These are phyloP conservation scores for Alcis repandata DNA, from an alignment of 2,888 invertebrate genomes.

Conservation along the genomic window DNA sequence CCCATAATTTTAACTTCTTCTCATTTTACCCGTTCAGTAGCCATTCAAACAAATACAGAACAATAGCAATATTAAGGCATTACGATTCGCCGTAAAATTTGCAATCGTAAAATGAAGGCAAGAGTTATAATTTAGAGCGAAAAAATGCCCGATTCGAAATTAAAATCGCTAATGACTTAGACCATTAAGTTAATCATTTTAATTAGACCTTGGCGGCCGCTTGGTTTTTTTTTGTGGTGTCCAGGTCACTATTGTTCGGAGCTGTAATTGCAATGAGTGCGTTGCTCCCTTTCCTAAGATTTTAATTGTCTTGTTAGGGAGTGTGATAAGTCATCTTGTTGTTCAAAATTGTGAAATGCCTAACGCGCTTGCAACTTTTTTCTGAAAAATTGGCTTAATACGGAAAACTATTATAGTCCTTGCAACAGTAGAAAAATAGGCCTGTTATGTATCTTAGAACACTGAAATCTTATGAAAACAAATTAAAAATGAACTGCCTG, in stretches of 20 bases:
- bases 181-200: slow-evolving; percentile 87
- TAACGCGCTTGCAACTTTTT: no score
- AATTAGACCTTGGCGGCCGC: slow-evolving; percentile 83
- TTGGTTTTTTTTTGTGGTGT: slow-evolving; percentile 63
- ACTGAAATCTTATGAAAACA: no score
- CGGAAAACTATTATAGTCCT: no score
- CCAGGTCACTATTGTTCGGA: slow-evolving; percentile 42
- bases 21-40: slow-evolving; percentile 7
- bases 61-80: slow-evolving; percentile 60
- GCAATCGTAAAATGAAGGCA: slow-evolving; percentile 70
- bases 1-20: slow-evolving; percentile 3
- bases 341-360: no score
- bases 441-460: no score
- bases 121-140: slow-evolving; percentile 72
- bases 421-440: no score
- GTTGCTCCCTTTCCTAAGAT: slow-evolving; percentile 22
- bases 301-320: background rate
- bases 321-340: background rate
- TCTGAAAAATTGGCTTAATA: no score
- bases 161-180: slow-evolving; percentile 87
- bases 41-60: slow-evolving; percentile 44
- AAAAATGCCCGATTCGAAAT: slow-evolving; percentile 80
- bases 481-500: no score
- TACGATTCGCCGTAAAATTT: slow-evolving; percentile 67
- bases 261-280: slow-evolving; percentile 18